phyloP scores from a whole-genome alignment of 2,113 vertebrate species.

The human (Homo sapiens) region DNA sequence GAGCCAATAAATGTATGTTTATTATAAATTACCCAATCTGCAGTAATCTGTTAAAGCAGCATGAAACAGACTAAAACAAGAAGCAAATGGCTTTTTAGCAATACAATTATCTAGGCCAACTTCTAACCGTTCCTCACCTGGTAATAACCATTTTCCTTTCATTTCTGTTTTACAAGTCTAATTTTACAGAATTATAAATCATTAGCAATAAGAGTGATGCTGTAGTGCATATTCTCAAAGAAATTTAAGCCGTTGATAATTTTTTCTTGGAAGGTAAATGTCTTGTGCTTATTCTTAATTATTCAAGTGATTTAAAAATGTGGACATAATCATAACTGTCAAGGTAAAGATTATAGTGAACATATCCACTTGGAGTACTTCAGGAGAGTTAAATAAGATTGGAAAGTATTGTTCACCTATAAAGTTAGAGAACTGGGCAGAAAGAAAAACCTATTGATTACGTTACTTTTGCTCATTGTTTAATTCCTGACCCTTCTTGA shows the following conservation, averaged over 20 bases:
- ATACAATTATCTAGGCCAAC: background rate
- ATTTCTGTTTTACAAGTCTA: conserved; percentile 4
- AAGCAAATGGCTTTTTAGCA: background rate
- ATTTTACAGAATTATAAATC: conserved; percentile 1
- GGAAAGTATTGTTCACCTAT: background rate
- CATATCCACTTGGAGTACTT: background rate
- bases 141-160: background rate
- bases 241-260: background rate
- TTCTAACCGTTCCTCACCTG: background rate
- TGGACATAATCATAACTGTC: background rate
- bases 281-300: conserved; percentile 29
- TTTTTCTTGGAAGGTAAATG: background rate
- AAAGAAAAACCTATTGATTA: background rate
- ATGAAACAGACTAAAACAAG: background rate
- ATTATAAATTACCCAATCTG: background rate
- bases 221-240: conserved; percentile 5
- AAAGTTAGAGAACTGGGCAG: background rate
- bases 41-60: background rate
- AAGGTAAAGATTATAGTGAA: background rate
- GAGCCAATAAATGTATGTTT: background rate
- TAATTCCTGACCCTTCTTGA: background rate
- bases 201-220: background rate
- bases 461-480: background rate
- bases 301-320: background rate
- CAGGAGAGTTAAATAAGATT: background rate